A percentile compares a stretch with the other conserved stretches of the same genome.
Evolutionary conservation across 2,888 invertebrate genomes (phyloP).

Genomic region (Lucinisca nassula): DNA sequence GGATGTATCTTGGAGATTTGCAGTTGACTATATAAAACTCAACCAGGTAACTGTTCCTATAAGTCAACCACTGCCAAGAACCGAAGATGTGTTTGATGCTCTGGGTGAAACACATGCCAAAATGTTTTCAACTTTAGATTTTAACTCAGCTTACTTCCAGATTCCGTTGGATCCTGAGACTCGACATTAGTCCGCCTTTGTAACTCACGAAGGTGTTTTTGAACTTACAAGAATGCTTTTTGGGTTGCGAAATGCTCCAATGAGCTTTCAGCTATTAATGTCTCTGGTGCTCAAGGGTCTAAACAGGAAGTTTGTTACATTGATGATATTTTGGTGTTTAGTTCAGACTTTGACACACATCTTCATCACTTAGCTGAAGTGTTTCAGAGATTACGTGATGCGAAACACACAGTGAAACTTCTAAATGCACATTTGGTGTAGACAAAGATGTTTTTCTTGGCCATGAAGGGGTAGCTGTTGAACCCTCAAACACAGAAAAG

Average conservation of each 20-base stretch:
- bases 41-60: constrained; percentile 48
- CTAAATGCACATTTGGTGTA: constrained; percentile 64
- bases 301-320: constrained; percentile 62
- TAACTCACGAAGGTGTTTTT: constrained; percentile 63
- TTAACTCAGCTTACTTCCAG: constrained; percentile 61
- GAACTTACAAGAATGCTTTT: constrained; percentile 57
- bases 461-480: constrained; percentile 62
- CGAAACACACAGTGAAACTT: constrained; percentile 61
- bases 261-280: constrained; percentile 67
- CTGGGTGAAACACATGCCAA: constrained; percentile 60
- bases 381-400: constrained; percentile 53
- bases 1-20: constrained; percentile 54
- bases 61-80: constrained; percentile 57
- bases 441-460: constrained; percentile 60
- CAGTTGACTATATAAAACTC: constrained; percentile 54
- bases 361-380: constrained; percentile 57
- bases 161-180: constrained; percentile 55
- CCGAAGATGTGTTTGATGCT: constrained; percentile 65
- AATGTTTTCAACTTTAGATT: constrained; percentile 62
- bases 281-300: constrained; percentile 54
- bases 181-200: constrained; percentile 60
- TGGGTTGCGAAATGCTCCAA: constrained; percentile 62
- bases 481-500: constrained; percentile 54
- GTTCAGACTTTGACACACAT: constrained; percentile 54
- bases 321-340: constrained; percentile 67